Evolutionary conservation across 2,888 invertebrate species (phyloP), one percentile per base, ranked within the genome.

Genomic region (Hymenopus coronatus): DNA sequence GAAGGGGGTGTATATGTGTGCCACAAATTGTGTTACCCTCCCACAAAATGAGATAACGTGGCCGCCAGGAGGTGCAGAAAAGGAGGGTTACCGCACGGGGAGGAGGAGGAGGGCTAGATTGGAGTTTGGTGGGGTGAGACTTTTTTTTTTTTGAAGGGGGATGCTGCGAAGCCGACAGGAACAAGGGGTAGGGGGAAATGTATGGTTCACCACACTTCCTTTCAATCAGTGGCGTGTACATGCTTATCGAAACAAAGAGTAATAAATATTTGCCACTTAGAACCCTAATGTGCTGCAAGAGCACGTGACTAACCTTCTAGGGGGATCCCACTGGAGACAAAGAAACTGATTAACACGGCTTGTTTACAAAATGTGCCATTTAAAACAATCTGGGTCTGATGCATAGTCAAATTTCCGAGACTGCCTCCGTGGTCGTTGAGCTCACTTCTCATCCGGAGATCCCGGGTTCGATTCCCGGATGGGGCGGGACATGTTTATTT

Each of bases 21-120:
- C 84, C 89, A 89, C 89, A 89, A 89, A 89, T 89, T 89, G 89
- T 85, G 89, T 89, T 89, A 89, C 85, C 15, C 70, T 84, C 88
- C 28, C 81, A 54, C 87, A 84, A 87, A 89, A 89, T 89, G 89
- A 89, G 89, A 89, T 87, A 89, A 89, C 87, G 89, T 70, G 84
- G 84, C 30, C 30, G 30, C 30, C 83, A 88, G 85, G 88, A 33
- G 89, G 87, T 33, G 89, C 83, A 82, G 82, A 87, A 84, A 33
- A 54, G 89, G 89, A 70, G 83, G 83, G 86, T 82, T 83, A 86
- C 86, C 86, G 28, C 85, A 85, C 25, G 6, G 89, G 54, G 84
- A 40, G n/a, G 3, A 2, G 87, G 86, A 83, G 70, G 70, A 28
- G 40, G 40, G 54, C 20, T 70, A 70, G 54, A 70, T 70, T 70